Evolutionary conservation across 2,797 vertebrate genomes (phyloP), one percentile per base, ranked within the genome.

Genomic region (Amphiprion clarkii): DNA sequence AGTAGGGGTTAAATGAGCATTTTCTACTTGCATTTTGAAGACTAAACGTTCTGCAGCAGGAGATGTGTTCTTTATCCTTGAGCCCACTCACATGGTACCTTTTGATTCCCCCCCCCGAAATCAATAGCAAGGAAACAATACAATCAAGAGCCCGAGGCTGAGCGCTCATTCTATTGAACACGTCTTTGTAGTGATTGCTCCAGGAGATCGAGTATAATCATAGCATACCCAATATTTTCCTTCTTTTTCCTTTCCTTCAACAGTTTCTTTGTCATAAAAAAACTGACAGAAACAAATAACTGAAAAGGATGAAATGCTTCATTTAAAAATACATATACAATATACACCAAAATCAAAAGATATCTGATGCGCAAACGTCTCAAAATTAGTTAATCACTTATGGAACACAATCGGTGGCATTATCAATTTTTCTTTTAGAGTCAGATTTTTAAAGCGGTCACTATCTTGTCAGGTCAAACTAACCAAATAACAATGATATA

Each of bases 81-180:
- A 85, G 62, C 83, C 68, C 54, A 76, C 77, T 87, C 78, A 79
- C 67, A 81, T 40, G 51, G 67, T 54, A 57, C 46, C 27, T 86
- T 89, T 84, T 86, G 76, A 83, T 81, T 66, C 25, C 12, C 59
- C 54, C 60, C 21, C 29, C 42, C 19, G 23, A 71, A 88, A 92
- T 93, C 92, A 89, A 90, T 92, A 86, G 71, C 80, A 74, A 76
- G 85, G 58, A 88, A 88, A 91, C 74, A 88, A 88, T 83, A 90
- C 76, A 81, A 89, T 87, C 76, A 87, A 76, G 71, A 55, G 87
- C 88, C 84, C 0, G 36, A 82, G 85, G 90, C 86, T 79, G 76
- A 84, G 59, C 78, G 67, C 63, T 85, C 82, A 74, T 82, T 89
- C 79, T 86, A 86, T 69, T 88, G 87, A 91, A 89, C 77, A 85